Percentiles rank a stretch among this genome's conserved stretches.
Conservation (phyloP, 1,140 invertebrate species). For the Penaeus chinensis region DNA sequence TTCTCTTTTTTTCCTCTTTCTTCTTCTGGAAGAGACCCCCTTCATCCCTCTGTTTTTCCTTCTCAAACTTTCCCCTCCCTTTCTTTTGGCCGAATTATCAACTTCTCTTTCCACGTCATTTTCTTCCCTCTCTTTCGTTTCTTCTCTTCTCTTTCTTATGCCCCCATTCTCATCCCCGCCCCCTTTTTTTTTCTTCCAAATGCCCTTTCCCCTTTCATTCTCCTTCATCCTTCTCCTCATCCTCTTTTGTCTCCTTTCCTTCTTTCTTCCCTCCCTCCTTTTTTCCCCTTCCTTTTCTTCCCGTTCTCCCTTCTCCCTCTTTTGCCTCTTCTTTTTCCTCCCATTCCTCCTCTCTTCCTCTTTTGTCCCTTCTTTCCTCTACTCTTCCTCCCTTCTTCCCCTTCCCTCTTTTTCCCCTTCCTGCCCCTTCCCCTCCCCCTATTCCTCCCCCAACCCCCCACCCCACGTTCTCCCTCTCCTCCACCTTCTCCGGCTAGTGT, state of each 20-base stretch:
- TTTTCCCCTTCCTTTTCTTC: background rate
- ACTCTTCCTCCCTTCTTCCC: background rate
- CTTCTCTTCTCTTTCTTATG: too few species aligned
- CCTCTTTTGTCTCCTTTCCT: background rate
- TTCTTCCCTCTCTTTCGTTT: too few species aligned
- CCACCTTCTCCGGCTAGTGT: constrained; percentile 2
- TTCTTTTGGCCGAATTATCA: too few species aligned
- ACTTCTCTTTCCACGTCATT: too few species aligned
- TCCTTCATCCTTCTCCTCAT: background rate
- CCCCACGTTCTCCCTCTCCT: background rate
- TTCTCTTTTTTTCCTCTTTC: too few species aligned
- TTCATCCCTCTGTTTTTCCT: too few species aligned
- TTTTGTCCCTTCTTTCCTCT: background rate
- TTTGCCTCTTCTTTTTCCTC: background rate
- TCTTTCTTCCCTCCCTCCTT: background rate
- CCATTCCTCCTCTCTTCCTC: background rate
- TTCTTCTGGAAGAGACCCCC: too few species aligned
- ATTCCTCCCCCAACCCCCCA: background rate
- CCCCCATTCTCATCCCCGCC: background rate
- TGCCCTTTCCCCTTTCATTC: background rate
- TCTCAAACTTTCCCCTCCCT: too few species aligned
- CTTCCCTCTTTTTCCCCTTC: background rate
- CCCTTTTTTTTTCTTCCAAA: background rate
- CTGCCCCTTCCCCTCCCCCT: background rate
- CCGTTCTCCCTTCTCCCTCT: background rate